These are phyloP conservation scores for Hirundo rustica DNA, from an alignment of 2,797 vertebrate genomes.

Conservation along the genomic window DNA sequence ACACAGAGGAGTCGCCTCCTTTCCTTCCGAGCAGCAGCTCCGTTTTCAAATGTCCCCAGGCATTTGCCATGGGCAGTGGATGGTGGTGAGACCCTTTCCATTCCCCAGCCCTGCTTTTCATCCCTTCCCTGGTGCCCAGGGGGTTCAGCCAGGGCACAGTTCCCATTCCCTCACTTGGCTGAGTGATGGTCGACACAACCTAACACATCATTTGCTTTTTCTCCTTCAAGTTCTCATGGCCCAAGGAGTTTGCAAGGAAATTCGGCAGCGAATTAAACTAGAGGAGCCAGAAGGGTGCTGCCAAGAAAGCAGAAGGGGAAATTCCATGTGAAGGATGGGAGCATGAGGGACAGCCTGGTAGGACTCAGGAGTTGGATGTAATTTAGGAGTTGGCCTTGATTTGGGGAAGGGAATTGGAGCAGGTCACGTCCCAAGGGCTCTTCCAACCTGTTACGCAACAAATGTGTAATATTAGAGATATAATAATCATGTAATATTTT, in stretches of 20 bases:
- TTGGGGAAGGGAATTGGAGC: not conserved
- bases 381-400: not conserved
- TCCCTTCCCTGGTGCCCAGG: not conserved
- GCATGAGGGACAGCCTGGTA: not conserved
- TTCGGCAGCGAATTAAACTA: not conserved
- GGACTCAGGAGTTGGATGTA: not conserved
- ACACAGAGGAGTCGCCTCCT: not conserved
- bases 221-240: not conserved
- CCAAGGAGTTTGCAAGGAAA: not conserved
- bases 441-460: not conserved
- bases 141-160: not conserved
- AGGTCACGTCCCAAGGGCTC: not conserved
- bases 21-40: not conserved
- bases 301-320: not conserved
- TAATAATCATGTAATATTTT: not conserved
- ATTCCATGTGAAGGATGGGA: not conserved
- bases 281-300: not conserved
- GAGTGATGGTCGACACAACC: not conserved
- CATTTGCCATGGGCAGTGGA: not conserved
- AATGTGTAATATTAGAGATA: not conserved
- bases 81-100: not conserved
- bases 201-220: not conserved
- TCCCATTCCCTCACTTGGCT: not conserved
- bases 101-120: not conserved
- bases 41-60: not conserved